Evolutionary conservation across 2,888 invertebrate genomes (phyloP).

Genomic region (Lathronympha strigana): DNA sequence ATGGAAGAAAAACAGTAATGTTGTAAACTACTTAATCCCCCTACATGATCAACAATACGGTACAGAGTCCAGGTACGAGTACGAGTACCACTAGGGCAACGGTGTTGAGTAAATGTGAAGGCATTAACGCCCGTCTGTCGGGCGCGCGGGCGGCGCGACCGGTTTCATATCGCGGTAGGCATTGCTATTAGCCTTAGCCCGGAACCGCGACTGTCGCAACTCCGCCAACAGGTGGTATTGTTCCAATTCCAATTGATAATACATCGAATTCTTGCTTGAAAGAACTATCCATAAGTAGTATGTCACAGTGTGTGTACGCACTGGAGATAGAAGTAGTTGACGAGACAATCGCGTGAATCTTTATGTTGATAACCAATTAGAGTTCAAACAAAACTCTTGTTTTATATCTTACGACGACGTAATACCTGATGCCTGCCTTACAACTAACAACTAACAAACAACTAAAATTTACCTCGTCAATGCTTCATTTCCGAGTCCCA

Average conservation of each 20-base stretch:
- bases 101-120: conserved; percentile 62
- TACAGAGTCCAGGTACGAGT: conserved; percentile 66
- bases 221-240: conserved; percentile 71
- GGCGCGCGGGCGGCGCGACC: conserved; percentile 55
- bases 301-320: too few species aligned
- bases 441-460: too few species aligned
- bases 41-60: conserved; percentile 49
- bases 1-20: conserved; percentile 23
- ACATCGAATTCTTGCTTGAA: conserved; percentile 21
- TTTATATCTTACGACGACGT: too few species aligned
- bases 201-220: conserved; percentile 66
- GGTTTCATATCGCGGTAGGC: conserved; percentile 68
- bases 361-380: too few species aligned
- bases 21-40: conserved; percentile 42
- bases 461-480: too few species aligned
- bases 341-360: too few species aligned
- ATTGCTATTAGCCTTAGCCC: conserved; percentile 52
- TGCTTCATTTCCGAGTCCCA: too few species aligned
- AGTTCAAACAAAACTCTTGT: too few species aligned
- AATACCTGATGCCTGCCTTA: too few species aligned
- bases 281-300: too few species aligned
- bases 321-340: too few species aligned
- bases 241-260: conserved; percentile 68
- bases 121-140: conserved; percentile 51
- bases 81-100: conserved; percentile 73